Conservation (phyloP, 2,888 invertebrate species). For the Cheilosia vulpina region DNA sequence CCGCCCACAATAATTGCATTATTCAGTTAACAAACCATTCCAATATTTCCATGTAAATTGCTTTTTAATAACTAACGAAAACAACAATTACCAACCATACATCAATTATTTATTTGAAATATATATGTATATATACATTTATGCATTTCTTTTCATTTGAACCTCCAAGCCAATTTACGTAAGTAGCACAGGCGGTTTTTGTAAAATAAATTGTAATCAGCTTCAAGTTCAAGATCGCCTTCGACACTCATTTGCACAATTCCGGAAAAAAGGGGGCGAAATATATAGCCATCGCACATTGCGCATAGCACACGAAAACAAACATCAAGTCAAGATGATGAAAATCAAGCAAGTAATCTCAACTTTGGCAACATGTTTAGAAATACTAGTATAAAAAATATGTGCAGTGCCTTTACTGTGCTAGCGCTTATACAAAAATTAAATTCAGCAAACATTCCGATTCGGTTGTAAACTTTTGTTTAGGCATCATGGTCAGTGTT, state of each 20-base stretch:
- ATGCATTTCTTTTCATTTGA: neutral
- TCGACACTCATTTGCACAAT: constrained; percentile 36
- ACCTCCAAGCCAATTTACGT: neutral
- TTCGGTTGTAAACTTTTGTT: constrained; percentile 6
- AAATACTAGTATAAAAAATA: neutral
- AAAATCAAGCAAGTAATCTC: constrained; percentile 4
- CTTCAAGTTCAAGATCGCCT: constrained; percentile 63
- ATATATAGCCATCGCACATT: neutral
- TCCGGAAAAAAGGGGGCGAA: constrained; percentile 27
- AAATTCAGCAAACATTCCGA: constrained; percentile 41
- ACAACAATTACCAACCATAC: neutral
- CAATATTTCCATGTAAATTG: too few relatives aligned
- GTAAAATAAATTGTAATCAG: constrained; percentile 41
- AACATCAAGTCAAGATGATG: constrained; percentile 13
- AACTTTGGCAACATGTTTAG: constrained; percentile 27
- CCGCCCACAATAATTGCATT: too few relatives aligned
- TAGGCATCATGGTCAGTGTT: constrained; percentile 3
- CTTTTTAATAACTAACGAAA: neutral
- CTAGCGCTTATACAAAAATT: neutral
- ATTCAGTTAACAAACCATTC: too few relatives aligned
- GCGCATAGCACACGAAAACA: neutral
- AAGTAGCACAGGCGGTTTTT: constrained; percentile 5
- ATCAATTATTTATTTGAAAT: constrained; percentile 18
- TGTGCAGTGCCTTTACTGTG: neutral
- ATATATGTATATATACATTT: neutral